A percentile compares a stretch with the other conserved stretches of the same genome.
These are phyloP conservation scores for Chloroceryle aenea DNA, from an alignment of 2,113 vertebrate species.

Conservation along the genomic window DNA sequence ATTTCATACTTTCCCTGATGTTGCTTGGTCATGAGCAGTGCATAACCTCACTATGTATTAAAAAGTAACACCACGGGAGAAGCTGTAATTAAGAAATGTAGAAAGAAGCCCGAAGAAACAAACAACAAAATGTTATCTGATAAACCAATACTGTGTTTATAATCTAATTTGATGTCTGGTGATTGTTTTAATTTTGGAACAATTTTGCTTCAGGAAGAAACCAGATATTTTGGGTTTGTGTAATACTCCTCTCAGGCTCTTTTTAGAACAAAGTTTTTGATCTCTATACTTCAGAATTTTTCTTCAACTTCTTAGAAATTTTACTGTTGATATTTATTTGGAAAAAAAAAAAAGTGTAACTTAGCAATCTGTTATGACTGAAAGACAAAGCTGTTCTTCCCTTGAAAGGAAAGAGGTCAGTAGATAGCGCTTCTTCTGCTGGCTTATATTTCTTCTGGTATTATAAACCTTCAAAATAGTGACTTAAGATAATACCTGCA, in stretches of 20 bases:
- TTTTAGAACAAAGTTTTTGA: background rate
- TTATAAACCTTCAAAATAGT: background rate
- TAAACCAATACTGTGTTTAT: background rate
- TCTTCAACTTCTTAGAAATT: background rate
- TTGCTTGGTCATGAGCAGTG: background rate
- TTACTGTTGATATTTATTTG: background rate
- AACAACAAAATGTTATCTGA: background rate
- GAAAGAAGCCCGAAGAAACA: background rate
- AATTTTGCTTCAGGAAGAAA: background rate
- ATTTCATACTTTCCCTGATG: background rate
- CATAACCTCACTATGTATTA: background rate
- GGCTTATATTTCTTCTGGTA: background rate
- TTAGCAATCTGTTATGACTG: background rate
- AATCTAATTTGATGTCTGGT: background rate
- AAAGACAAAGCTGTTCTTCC: background rate
- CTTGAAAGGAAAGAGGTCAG: background rate
- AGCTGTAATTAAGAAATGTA: background rate
- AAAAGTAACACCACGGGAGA: background rate
- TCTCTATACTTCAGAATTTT: background rate
- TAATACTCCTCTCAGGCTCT: background rate
- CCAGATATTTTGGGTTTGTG: background rate
- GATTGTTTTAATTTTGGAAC: background rate
- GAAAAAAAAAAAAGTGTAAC: background rate
- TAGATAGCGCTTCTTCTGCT: background rate
- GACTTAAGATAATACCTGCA: background rate